These are phyloP conservation scores for Mimachlamys varia DNA, from an alignment of 2,888 invertebrate species.

Conservation along the genomic window DNA sequence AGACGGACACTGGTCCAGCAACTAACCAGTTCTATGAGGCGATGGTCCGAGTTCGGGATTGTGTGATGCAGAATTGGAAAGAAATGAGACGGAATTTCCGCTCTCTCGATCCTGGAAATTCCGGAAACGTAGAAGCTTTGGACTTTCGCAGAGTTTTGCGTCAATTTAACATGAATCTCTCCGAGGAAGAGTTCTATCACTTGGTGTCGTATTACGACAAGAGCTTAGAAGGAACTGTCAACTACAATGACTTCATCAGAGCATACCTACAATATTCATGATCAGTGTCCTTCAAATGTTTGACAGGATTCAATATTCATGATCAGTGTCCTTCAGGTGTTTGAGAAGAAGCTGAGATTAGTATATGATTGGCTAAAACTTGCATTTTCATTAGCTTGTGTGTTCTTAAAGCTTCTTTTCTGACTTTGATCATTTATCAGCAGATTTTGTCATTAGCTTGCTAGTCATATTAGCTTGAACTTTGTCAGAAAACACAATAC, in stretches of 20 bases:
- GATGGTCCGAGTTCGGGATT: constrained; percentile 68
- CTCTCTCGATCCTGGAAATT: constrained; percentile 63
- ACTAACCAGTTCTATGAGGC: constrained; percentile 64
- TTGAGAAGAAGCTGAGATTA: neutral
- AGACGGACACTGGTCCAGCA: constrained; percentile 63
- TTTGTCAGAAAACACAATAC: neutral
- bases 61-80: constrained; percentile 77
- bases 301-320: constrained; percentile 51
- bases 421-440: neutral
- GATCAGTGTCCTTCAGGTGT: constrained; percentile 41
- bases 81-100: constrained; percentile 77
- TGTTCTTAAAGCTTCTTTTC: neutral
- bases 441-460: neutral
- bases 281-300: constrained; percentile 36
- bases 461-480: neutral
- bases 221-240: constrained; percentile 71
- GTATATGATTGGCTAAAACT: neutral
- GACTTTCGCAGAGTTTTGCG: constrained; percentile 76
- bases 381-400: neutral
- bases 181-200: constrained; percentile 78
- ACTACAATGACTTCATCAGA: constrained; percentile 79
- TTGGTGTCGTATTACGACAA: constrained; percentile 75
- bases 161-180: constrained; percentile 75
- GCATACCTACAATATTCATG: constrained; percentile 66
- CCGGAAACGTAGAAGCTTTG: constrained; percentile 67